These are phyloP conservation scores for Butorides virescens DNA, from an alignment of 2,113 vertebrate species.

Conservation along the genomic window DNA sequence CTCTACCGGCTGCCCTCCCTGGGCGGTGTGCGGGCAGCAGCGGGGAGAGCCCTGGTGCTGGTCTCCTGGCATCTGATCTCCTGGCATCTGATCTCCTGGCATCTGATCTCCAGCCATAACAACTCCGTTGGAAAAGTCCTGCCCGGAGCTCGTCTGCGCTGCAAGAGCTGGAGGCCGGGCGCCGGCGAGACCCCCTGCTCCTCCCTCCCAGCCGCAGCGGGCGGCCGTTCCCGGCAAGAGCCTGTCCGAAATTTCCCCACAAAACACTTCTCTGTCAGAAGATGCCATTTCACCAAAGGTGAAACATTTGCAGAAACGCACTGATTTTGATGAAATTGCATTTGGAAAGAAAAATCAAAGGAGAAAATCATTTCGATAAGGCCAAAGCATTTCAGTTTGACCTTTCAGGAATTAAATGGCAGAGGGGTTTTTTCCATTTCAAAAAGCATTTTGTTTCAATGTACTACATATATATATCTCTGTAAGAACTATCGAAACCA, in stretches of 20 bases:
- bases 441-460: slow-evolving; percentile 25
- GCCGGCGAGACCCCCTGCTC: rapidly evolving
- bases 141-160: rapidly evolving
- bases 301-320: slow-evolving; percentile 32
- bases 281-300: slow-evolving; percentile 63
- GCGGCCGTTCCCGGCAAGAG: rapidly evolving
- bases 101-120: neutral
- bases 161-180: neutral
- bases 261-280: neutral
- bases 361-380: slow-evolving; percentile 66
- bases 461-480: neutral
- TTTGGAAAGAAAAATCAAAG: slow-evolving; percentile 68
- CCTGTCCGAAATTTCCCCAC: neutral
- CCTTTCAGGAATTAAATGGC: slow-evolving; percentile 66
- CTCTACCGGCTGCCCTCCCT: neutral
- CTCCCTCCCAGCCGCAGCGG: neutral
- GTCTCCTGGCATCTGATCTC: neutral
- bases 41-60: neutral
- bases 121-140: neutral
- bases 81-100: neutral
- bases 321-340: slow-evolving; percentile 61
- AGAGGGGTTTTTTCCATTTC: neutral
- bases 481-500: neutral
- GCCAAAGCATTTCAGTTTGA: slow-evolving; percentile 64
- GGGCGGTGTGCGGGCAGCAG: rapidly evolving